phyloP scores from a whole-genome alignment of 1,140 invertebrate genomes.

The Drosophila arawakana region DNA sequence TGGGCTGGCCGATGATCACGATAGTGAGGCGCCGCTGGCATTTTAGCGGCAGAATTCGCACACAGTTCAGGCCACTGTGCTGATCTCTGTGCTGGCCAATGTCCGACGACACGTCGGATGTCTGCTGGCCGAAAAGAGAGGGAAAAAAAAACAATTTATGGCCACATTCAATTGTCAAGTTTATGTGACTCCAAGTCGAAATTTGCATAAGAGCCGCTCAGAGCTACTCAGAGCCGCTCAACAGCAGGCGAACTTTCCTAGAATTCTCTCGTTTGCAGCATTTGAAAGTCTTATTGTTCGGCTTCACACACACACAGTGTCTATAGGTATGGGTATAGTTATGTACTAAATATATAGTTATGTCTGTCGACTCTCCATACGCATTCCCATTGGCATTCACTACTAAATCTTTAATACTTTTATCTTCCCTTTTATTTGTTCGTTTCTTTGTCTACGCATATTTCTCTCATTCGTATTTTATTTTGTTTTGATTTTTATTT shows the following conservation, averaged over 20 bases:
- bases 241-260: conserved; percentile 53
- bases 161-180: conserved; percentile 80
- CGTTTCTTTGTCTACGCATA: conserved; percentile 22
- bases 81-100: neutral
- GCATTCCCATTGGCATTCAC: conserved; percentile 26
- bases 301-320: neutral
- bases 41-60: conserved; percentile 70
- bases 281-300: conserved; percentile 75
- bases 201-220: conserved; percentile 72
- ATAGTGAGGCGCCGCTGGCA: conserved; percentile 74
- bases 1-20: conserved; percentile 51
- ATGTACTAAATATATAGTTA: conserved; percentile 1
- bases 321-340: no score
- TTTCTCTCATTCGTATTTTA: neutral
- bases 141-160: conserved; percentile 56
- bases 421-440: neutral
- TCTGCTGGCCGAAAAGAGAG: conserved; percentile 22
- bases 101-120: conserved; percentile 38
- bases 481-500: conserved; percentile 40
- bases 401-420: conserved; percentile 7
- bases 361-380: conserved; percentile 9
- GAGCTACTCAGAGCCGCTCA: conserved; percentile 4
- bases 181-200: conserved; percentile 71
- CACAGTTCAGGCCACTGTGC: conserved; percentile 57
- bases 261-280: conserved; percentile 53